A percentile compares a stretch with the other conserved stretches of the same genome.
Conservation (phyloP, 2,888 invertebrate species). For the Trilocha varians region DNA sequence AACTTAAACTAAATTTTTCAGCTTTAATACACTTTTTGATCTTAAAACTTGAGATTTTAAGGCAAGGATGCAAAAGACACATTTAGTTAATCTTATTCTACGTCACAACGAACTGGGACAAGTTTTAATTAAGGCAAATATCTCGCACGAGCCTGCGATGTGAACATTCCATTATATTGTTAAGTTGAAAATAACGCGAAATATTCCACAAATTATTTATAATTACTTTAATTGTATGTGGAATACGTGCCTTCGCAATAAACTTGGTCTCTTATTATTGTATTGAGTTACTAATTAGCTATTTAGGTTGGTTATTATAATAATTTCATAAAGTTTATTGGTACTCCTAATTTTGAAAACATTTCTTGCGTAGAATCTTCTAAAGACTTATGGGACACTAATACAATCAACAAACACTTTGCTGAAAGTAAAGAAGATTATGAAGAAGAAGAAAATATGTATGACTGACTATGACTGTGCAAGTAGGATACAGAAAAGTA, state of each 20-base stretch:
- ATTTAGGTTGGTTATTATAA: too few relatives aligned
- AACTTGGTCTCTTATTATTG: not conserved
- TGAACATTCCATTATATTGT: constrained; percentile 47
- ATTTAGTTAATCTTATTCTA: constrained; percentile 22
- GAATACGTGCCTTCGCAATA: not conserved
- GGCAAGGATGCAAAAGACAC: constrained; percentile 2
- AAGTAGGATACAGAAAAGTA: too few relatives aligned
- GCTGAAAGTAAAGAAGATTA: too few relatives aligned
- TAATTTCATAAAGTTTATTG: too few relatives aligned
- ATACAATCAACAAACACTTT: too few relatives aligned
- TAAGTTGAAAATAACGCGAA: constrained; percentile 39
- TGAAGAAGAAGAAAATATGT: too few relatives aligned
- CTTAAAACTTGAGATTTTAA: not conserved
- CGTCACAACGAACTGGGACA: constrained; percentile 35
- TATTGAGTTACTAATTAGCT: not conserved
- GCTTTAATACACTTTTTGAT: too few relatives aligned
- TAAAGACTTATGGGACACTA: too few relatives aligned
- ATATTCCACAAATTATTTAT: not conserved
- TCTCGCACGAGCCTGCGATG: constrained; percentile 43
- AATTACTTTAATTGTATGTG: not conserved
- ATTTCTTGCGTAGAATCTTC: too few relatives aligned
- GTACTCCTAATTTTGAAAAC: too few relatives aligned
- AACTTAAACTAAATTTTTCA: too few relatives aligned
- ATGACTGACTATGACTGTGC: too few relatives aligned
- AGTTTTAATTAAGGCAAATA: constrained; percentile 66